Evolutionary conservation across 2,888 invertebrate genomes (phyloP).

Genomic region (Hofmannophila pseudospretella): DNA sequence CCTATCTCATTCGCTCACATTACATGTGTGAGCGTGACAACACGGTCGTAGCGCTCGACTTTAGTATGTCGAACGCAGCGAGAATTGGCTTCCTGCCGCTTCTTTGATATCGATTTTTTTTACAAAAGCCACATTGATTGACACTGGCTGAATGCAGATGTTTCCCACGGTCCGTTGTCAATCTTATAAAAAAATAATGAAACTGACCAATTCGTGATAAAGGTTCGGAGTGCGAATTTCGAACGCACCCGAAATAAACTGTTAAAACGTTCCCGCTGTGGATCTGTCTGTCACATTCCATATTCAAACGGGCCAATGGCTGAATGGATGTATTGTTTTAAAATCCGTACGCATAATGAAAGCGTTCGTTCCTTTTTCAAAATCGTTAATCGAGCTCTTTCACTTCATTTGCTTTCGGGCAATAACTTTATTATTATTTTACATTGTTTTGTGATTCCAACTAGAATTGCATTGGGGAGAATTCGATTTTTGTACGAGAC

Average conservation of each 20-base stretch:
- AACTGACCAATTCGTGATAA: slow-evolving; percentile 36
- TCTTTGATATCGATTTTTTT: slow-evolving; percentile 19
- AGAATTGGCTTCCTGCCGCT: too few relatives aligned
- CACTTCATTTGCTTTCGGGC: slow-evolving; percentile 63
- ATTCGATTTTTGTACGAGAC: slow-evolving; percentile 50
- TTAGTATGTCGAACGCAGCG: too few relatives aligned
- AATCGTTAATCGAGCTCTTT: slow-evolving; percentile 71
- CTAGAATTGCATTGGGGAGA: slow-evolving; percentile 46
- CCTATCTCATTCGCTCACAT: too few relatives aligned
- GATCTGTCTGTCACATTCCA: slow-evolving; percentile 65
- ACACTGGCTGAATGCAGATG: slow-evolving; percentile 30
- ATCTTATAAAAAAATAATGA: slow-evolving; percentile 48
- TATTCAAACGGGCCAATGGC: slow-evolving; percentile 62
- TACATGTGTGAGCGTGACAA: too few relatives aligned
- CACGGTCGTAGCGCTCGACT: too few relatives aligned
- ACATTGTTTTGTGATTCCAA: slow-evolving; percentile 21
- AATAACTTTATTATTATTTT: slow-evolving; percentile 33
- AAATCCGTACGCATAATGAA: slow-evolving; percentile 64
- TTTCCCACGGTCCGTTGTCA: slow-evolving; percentile 42
- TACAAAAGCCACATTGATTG: slow-evolving; percentile 37
- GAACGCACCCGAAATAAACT: slow-evolving; percentile 55
- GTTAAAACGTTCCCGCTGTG: slow-evolving; percentile 46
- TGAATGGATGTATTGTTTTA: slow-evolving; percentile 73
- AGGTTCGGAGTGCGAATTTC: slow-evolving; percentile 28
- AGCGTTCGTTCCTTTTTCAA: slow-evolving; percentile 49